phyloP scores from a whole-genome alignment of 30 jellyfish, hydroid and myxozoan genomes.

The Euphysa ruthae region DNA sequence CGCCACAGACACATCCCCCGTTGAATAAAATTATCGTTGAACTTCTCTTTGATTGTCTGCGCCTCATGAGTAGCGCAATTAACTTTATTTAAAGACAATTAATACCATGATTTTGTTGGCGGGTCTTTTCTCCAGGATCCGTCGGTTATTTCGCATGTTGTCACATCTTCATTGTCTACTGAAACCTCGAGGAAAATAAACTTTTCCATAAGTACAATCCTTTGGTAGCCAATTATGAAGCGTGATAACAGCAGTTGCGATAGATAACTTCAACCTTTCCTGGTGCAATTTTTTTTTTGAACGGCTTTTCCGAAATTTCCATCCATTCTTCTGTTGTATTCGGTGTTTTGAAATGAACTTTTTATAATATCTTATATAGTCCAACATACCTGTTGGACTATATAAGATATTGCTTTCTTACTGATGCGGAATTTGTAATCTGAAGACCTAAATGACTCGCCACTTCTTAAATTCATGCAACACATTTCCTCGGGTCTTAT shows the following conservation, averaged over 20 bases:
- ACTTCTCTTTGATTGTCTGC: slow-evolving; percentile 8
- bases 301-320: slow-evolving; percentile 14
- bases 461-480: slow-evolving; percentile 26
- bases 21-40: slow-evolving; percentile 6
- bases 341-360: slow-evolving; percentile 21
- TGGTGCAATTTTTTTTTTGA: no score
- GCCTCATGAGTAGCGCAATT: slow-evolving; percentile 4
- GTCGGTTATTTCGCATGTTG: slow-evolving; percentile 7
- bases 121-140: slow-evolving; percentile 7
- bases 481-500: slow-evolving; percentile 30
- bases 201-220: not conserved
- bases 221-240: slow-evolving; percentile 9
- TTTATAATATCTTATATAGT: no score
- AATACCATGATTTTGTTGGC: slow-evolving; percentile 25
- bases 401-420: slow-evolving; percentile 30
- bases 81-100: slow-evolving; percentile 12
- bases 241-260: not conserved
- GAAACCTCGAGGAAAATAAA: not conserved
- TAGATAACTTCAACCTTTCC: no score
- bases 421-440: slow-evolving; percentile 23
- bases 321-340: slow-evolving; percentile 28
- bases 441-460: slow-evolving; percentile 25
- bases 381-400: slow-evolving; percentile 19
- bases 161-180: slow-evolving; percentile 24
- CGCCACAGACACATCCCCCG: slow-evolving; percentile 24